Percentiles rank a stretch among this genome's conserved stretches.
Conservation (phyloP, 2,113 vertebrate species). For the Scartelaos histophorus region DNA sequence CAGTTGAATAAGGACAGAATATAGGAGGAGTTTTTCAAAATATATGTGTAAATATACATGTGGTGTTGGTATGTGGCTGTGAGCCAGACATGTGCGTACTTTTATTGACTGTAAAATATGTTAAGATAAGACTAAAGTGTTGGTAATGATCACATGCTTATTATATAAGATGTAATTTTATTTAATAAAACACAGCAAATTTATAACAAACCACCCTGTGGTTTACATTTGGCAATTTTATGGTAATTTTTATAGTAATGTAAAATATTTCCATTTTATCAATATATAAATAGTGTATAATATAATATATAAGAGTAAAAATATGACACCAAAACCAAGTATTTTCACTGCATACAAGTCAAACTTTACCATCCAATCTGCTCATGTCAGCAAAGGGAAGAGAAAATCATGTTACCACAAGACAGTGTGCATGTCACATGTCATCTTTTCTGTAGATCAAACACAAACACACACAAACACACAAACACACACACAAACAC, state of each 20-base stretch:
- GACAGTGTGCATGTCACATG: constrained; percentile 7
- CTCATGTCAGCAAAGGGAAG: constrained; percentile 79
- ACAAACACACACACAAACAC: no score
- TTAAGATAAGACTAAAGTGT: not conserved
- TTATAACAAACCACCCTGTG: no score
- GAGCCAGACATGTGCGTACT: not conserved
- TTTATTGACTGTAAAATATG: not conserved
- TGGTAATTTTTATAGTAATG: not conserved
- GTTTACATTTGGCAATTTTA: no score
- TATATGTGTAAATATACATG: no score
- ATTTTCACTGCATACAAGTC: constrained; percentile 21
- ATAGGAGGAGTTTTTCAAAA: not conserved
- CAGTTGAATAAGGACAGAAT: constrained; percentile 10
- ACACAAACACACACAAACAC: no score
- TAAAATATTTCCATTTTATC: not conserved
- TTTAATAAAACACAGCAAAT: not conserved
- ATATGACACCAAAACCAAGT: constrained; percentile 28
- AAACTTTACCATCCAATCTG: constrained; percentile 97
- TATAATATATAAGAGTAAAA: no score
- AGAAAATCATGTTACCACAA: constrained; percentile 52
- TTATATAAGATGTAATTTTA: not conserved
- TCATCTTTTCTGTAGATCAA: not conserved
- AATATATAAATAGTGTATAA: no score
- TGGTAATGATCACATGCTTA: not conserved
- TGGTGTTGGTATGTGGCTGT: not conserved